A percentile compares a stretch with the other conserved stretches of the same genome.
Evolutionary conservation across 2,888 invertebrate species (phyloP).

Genomic region (Cosmopolites sordidus): DNA sequence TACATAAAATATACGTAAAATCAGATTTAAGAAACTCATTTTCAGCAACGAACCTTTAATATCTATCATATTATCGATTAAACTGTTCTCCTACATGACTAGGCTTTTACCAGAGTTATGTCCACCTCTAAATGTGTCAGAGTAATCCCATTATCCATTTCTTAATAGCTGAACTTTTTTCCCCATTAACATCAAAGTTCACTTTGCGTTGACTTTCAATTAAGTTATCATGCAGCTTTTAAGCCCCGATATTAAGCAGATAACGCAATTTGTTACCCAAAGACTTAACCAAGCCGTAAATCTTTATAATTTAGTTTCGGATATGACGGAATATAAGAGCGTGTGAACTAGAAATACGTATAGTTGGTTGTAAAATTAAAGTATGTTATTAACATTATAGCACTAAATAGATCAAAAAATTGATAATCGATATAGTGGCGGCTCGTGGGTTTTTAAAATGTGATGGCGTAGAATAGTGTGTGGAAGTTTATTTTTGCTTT

Average conservation of each 20-base stretch:
- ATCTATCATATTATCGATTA: neutral
- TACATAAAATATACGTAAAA: no score
- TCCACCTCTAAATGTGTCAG: slow-evolving; percentile 24
- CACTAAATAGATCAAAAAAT: no score
- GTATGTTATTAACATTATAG: no score
- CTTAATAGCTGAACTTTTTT: slow-evolving; percentile 39
- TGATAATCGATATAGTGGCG: no score
- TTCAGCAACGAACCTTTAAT: no score
- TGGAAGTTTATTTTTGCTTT: no score
- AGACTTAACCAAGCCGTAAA: slow-evolving; percentile 5
- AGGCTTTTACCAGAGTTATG: slow-evolving; percentile 25
- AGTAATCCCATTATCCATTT: slow-evolving; percentile 26
- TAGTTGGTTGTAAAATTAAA: no score
- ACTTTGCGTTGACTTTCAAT: slow-evolving; percentile 34
- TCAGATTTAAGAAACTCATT: no score
- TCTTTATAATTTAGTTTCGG: slow-evolving; percentile 4
- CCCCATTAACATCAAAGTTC: slow-evolving; percentile 46
- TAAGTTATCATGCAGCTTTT: slow-evolving; percentile 19
- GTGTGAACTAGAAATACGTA: neutral
- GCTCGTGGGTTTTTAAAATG: no score
- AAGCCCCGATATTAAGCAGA: slow-evolving; percentile 8
- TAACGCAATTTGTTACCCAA: slow-evolving; percentile 5
- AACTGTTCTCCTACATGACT: slow-evolving; percentile 16
- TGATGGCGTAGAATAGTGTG: no score
- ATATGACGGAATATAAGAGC: neutral